Conservation (phyloP, 1,140 invertebrate species). For the Apis laboriosa region DNA sequence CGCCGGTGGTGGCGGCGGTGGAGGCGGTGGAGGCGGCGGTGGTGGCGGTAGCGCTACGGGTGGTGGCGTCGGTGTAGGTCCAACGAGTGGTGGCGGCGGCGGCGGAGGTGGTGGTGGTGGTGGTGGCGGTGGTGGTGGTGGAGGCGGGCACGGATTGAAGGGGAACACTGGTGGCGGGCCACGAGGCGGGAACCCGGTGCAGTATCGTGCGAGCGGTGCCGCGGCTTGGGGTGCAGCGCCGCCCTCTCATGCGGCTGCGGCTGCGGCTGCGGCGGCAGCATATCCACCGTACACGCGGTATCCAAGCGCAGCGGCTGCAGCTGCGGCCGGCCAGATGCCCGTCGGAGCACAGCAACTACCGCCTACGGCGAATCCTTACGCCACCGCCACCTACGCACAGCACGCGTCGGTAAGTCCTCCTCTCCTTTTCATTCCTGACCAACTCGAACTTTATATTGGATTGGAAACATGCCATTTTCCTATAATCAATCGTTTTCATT, state of each 20-base stretch:
- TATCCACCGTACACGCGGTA: constrained; percentile 77
- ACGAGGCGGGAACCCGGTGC: constrained; percentile 77
- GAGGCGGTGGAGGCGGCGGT: constrained; percentile 36
- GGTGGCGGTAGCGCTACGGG: constrained; percentile 47
- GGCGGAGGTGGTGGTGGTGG: constrained; percentile 42
- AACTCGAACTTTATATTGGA: not conserved
- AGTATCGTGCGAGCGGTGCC: constrained; percentile 75
- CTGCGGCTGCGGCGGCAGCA: constrained; percentile 72
- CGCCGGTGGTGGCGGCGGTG: constrained; percentile 65
- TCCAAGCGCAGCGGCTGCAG: constrained; percentile 74
- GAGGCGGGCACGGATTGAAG: constrained; percentile 72
- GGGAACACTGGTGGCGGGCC: constrained; percentile 74
- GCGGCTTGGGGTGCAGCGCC: constrained; percentile 74
- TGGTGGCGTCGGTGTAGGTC: constrained; percentile 66
- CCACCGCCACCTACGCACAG: constrained; percentile 77
- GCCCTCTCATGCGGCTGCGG: constrained; percentile 71
- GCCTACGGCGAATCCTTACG: constrained; percentile 77
- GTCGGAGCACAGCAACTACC: constrained; percentile 77
- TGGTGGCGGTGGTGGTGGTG: constrained; percentile 50
- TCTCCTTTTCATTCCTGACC: constrained; percentile 19
- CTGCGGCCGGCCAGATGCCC: constrained; percentile 73
- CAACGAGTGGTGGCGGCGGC: constrained; percentile 42
- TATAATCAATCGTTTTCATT: not conserved
- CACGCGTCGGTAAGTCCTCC: constrained; percentile 76
- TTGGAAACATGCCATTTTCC: not conserved